These are phyloP conservation scores for Terebella lapidaria DNA, from an alignment of 2,888 invertebrate genomes.

Conservation along the genomic window DNA sequence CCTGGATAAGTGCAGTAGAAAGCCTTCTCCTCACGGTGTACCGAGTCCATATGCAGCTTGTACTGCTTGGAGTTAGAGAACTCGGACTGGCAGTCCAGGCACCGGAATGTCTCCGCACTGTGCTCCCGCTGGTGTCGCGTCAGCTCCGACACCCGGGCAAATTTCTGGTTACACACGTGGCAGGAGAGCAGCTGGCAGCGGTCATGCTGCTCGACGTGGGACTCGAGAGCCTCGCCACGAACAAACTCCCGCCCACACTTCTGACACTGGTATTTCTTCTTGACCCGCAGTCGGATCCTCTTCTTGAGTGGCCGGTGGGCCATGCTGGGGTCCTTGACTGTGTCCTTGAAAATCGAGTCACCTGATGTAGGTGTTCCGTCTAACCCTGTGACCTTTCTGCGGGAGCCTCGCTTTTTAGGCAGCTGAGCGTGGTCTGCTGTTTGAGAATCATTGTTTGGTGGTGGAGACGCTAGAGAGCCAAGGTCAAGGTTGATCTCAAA, in stretches of 20 bases:
- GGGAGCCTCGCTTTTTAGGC: not conserved
- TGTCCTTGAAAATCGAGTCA: not conserved
- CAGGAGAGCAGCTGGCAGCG: constrained; percentile 19
- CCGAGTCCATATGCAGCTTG: constrained; percentile 24
- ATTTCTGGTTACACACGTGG: constrained; percentile 27
- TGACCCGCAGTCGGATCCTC: constrained; percentile 1
- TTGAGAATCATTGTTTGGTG: constrained; percentile 5
- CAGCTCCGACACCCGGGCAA: constrained; percentile 26
- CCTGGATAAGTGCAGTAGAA: constrained; percentile 29
- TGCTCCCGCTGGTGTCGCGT: constrained; percentile 31
- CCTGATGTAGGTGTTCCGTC: too few species aligned
- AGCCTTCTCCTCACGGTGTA: constrained; percentile 27
- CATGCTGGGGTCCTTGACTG: not conserved
- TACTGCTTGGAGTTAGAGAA: constrained; percentile 24
- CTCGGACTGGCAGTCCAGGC: constrained; percentile 25
- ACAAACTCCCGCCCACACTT: constrained; percentile 18
- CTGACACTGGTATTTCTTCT: constrained; percentile 8
- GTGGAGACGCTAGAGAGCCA: not conserved
- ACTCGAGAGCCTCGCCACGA: constrained; percentile 8
- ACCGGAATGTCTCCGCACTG: constrained; percentile 20
- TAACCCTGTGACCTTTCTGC: too few species aligned
- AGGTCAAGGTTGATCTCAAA: not conserved
- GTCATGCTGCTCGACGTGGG: constrained; percentile 11
- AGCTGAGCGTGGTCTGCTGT: not conserved
- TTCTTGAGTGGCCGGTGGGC: constrained; percentile 5